A percentile compares a stretch with the other conserved stretches of the same genome.
These are phyloP conservation scores for Cyaniris semiargus DNA, from an alignment of 2,888 invertebrate genomes.

Conservation along the genomic window DNA sequence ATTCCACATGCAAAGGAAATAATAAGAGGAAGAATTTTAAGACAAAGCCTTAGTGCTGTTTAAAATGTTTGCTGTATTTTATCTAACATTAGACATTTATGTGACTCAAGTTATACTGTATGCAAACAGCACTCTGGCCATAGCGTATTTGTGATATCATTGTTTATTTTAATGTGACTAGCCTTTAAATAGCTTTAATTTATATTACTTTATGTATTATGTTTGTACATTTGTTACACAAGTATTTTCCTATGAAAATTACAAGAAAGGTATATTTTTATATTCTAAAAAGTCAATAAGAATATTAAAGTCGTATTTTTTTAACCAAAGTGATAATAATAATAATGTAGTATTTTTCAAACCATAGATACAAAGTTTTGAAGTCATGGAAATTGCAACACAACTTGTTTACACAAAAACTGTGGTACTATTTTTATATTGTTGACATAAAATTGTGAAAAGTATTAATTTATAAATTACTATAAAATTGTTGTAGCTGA, in stretches of 20 bases:
- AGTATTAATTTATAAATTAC: neutral
- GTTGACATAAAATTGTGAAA: neutral
- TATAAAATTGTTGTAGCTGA: neutral
- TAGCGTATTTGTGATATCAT: conserved; percentile 29
- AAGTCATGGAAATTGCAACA: neutral
- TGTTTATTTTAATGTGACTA: conserved; percentile 18
- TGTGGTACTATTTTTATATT: conserved; percentile 14
- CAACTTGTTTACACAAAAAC: neutral
- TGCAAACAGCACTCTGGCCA: conserved; percentile 14
- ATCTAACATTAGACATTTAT: neutral
- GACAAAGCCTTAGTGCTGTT: conserved; percentile 50
- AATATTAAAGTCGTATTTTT: neutral
- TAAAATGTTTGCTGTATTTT: conserved; percentile 21
- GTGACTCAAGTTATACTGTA: neutral
- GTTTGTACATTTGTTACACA: conserved; percentile 1
- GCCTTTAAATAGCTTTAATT: conserved; percentile 29
- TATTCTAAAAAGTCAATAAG: neutral
- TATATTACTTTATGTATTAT: conserved; percentile 12
- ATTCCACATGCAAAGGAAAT: conserved; percentile 60
- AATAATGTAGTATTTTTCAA: neutral
- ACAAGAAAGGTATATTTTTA: neutral
- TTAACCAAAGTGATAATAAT: neutral
- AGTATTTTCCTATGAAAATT: neutral
- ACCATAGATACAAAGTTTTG: conserved; percentile 7
- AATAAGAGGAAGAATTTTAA: conserved; percentile 67